These are phyloP conservation scores for Drosophila lacteicornis DNA, from an alignment of 1,140 invertebrate genomes.

Conservation along the genomic window DNA sequence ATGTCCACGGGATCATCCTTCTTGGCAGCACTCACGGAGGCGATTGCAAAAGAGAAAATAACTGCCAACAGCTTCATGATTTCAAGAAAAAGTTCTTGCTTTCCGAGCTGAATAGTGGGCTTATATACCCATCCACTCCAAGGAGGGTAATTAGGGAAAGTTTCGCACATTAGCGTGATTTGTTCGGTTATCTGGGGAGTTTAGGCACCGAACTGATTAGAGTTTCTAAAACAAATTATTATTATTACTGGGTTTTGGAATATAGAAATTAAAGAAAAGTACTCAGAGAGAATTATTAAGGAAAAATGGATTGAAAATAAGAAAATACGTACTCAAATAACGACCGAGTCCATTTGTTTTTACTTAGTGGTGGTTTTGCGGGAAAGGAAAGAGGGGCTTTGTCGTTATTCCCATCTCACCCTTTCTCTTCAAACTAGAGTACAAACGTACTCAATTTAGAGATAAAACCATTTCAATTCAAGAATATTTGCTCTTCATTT, in stretches of 20 bases:
- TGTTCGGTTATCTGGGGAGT: constrained; percentile 13
- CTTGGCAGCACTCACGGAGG: background rate
- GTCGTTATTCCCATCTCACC: no score
- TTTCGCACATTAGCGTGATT: constrained; percentile 16
- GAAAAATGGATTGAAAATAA: no score
- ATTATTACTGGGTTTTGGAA: background rate
- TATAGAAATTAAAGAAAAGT: background rate
- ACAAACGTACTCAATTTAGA: no score
- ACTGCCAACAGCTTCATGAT: constrained; percentile 20
- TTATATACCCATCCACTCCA: constrained; percentile 18
- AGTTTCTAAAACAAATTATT: background rate
- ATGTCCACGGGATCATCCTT: constrained; percentile 4
- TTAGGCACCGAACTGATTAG: background rate
- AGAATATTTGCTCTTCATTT: no score
- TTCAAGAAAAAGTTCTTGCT: background rate
- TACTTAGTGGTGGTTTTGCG: no score
- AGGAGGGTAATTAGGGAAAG: constrained; percentile 24
- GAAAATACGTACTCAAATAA: no score
- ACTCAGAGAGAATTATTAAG: no score
- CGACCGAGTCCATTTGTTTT: no score
- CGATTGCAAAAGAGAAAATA: constrained; percentile 1
- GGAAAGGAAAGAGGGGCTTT: no score
- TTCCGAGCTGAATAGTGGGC: background rate
- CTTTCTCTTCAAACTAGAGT: no score
- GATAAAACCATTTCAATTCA: no score